Evolutionary conservation across 1,140 invertebrate genomes (phyloP).

Genomic region (Phortica variegata): DNA sequence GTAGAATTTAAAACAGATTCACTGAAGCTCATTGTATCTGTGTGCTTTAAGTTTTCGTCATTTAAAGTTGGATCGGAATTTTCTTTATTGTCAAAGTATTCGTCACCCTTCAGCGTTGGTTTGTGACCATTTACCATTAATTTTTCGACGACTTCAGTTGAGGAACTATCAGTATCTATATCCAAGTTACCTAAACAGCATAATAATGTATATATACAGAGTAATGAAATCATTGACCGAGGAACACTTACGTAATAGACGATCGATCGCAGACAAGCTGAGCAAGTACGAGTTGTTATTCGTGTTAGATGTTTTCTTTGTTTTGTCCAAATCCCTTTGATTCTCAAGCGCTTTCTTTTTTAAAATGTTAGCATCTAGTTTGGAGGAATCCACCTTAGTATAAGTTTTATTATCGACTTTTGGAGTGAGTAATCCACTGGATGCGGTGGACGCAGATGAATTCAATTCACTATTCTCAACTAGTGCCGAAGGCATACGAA

Average conservation of each 20-base stretch:
- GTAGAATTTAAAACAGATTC: slow-evolving; percentile 42
- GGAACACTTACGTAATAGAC: slow-evolving; percentile 28
- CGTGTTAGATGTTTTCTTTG: slow-evolving; percentile 11
- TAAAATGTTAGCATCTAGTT: slow-evolving; percentile 25
- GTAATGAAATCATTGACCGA: neutral
- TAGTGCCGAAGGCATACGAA: slow-evolving; percentile 8
- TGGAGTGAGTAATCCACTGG: slow-evolving; percentile 22
- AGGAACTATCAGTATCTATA: slow-evolving; percentile 34
- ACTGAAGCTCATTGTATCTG: slow-evolving; percentile 45
- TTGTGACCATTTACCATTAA: slow-evolving; percentile 14
- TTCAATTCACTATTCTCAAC: too few species aligned
- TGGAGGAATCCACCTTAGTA: slow-evolving; percentile 24
- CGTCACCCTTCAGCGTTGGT: neutral
- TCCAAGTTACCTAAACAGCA: slow-evolving; percentile 23
- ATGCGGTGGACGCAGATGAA: neutral
- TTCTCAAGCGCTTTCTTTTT: slow-evolving; percentile 28
- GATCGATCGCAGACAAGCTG: slow-evolving; percentile 45
- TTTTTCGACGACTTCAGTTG: slow-evolving; percentile 26
- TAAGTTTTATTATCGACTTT: slow-evolving; percentile 45
- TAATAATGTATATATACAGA: too few species aligned
- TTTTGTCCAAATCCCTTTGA: slow-evolving; percentile 15
- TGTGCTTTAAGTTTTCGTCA: slow-evolving; percentile 9
- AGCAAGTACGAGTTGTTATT: slow-evolving; percentile 37
- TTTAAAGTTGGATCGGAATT: slow-evolving; percentile 14
- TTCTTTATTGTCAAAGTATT: slow-evolving; percentile 16